A percentile compares a stretch with the other conserved stretches of the same genome.
phyloP scores from a whole-genome alignment of 1,140 invertebrate genomes.

The Drosophila paulistorum region DNA sequence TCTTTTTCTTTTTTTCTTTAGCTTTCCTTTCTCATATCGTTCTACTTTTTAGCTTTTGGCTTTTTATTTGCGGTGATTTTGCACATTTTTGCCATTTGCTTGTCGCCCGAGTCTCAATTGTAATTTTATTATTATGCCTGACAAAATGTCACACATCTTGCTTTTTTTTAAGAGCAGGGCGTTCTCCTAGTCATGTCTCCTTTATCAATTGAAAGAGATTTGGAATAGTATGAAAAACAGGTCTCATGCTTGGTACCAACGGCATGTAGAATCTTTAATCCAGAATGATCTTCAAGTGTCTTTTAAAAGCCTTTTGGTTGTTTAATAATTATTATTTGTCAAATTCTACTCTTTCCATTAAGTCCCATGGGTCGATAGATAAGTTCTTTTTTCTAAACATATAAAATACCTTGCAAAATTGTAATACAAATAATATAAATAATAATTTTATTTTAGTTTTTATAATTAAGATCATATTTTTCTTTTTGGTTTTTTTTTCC shows the following conservation, averaged over 20 bases:
- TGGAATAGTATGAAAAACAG: background rate
- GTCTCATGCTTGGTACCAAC: background rate
- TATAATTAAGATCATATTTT: too few species aligned
- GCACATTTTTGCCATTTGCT: slow-evolving; percentile 61
- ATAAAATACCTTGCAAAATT: too few species aligned
- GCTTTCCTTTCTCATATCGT: background rate
- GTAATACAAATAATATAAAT: too few species aligned
- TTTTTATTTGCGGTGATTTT: slow-evolving; percentile 60
- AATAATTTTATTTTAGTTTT: too few species aligned
- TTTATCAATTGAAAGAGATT: slow-evolving; percentile 37
- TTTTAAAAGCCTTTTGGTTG: too few species aligned
- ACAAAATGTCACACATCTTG: slow-evolving; percentile 70
- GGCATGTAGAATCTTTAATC: too few species aligned
- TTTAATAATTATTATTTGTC: too few species aligned
- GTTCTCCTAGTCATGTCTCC: slow-evolving; percentile 48
- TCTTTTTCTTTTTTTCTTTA: background rate
- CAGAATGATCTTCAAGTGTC: too few species aligned
- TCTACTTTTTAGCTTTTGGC: background rate
- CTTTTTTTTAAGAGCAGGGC: slow-evolving; percentile 67
- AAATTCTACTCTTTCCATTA: too few species aligned
- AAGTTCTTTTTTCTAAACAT: too few species aligned
- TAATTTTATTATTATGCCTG: slow-evolving; percentile 74
- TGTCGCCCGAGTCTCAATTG: slow-evolving; percentile 55
- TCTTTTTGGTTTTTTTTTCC: too few species aligned
- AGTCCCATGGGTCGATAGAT: too few species aligned